Conservation (phyloP, 2,113 vertebrate genomes). For the Vicugna pacos region DNA sequence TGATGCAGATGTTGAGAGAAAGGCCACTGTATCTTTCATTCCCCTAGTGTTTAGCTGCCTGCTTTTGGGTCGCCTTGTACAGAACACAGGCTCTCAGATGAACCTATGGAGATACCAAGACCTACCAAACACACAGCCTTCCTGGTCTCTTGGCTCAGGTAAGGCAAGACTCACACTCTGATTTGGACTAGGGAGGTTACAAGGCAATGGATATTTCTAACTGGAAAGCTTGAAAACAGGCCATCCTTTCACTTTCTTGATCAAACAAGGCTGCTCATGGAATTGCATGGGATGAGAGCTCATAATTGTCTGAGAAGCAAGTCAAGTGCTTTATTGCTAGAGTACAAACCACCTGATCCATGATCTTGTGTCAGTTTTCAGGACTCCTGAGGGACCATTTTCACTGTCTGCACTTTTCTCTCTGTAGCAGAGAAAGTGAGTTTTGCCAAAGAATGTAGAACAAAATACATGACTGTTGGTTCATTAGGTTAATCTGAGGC, state of each 20-base stretch:
- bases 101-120: neutral
- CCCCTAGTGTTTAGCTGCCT: neutral
- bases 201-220: conserved; percentile 66
- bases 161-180: conserved; percentile 47
- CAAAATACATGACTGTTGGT: conserved; percentile 48
- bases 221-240: conserved; percentile 68
- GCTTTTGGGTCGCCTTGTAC: neutral
- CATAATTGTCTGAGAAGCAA: conserved; percentile 74
- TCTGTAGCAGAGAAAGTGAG: conserved; percentile 69
- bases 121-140: neutral
- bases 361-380: conserved; percentile 47
- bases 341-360: conserved; percentile 68
- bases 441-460: conserved; percentile 67
- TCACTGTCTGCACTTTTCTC: conserved; percentile 42
- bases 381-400: conserved; percentile 49
- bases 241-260: conserved; percentile 70
- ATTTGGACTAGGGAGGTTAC: conserved; percentile 37
- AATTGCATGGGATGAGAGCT: conserved; percentile 68
- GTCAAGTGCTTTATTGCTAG: conserved; percentile 72
- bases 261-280: conserved; percentile 76
- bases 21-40: neutral
- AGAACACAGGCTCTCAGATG: neutral
- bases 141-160: neutral
- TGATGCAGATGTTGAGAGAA: neutral
- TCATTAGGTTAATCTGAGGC: conserved; percentile 45